Evolutionary conservation across 2,797 vertebrate genomes (phyloP).

Genomic region (Macroramphosus scolopax): DNA sequence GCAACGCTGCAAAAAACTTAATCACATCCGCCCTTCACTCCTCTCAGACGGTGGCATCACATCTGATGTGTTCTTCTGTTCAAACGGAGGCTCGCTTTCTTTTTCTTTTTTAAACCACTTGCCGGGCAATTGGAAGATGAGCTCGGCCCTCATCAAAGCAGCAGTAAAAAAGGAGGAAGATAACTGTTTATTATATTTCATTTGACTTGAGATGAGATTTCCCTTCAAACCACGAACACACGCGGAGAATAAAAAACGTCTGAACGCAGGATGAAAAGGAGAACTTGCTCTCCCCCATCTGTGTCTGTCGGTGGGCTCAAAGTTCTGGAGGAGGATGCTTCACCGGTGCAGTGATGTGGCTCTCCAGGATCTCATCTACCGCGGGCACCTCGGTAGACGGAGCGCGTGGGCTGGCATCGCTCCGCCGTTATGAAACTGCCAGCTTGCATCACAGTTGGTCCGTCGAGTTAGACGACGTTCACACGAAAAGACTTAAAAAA

Average conservation of each 20-base stretch:
- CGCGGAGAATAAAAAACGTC: conserved; percentile 17
- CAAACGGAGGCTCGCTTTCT: conserved; percentile 17
- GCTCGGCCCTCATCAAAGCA: conserved; percentile 33
- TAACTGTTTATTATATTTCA: conserved; percentile 56
- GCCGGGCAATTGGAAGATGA: conserved; percentile 30
- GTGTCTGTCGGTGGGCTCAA: conserved; percentile 20
- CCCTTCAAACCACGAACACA: conserved; percentile 28
- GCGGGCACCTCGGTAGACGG: conserved; percentile 21
- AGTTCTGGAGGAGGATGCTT: conserved; percentile 31
- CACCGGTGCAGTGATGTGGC: conserved; percentile 5
- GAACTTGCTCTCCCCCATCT: conserved; percentile 30
- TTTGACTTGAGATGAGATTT: conserved; percentile 40
- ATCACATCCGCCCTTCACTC: conserved; percentile 22
- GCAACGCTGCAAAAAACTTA: not conserved
- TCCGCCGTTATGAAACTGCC: conserved; percentile 39
- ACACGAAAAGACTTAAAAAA: too few species aligned
- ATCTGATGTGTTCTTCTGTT: conserved; percentile 21
- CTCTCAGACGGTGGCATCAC: conserved; percentile 11
- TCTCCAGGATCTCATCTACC: conserved; percentile 38
- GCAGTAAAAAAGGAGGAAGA: conserved; percentile 29
- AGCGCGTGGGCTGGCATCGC: conserved; percentile 26
- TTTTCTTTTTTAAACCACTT: conserved; percentile 7
- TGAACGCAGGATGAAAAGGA: conserved; percentile 34
- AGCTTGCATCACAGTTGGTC: conserved; percentile 44
- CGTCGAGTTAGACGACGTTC: conserved; percentile 22